A percentile compares a stretch with the other conserved stretches of the same genome.
Evolutionary conservation across 2,797 vertebrate genomes (phyloP).

Genomic region (Dryobates pubescens): DNA sequence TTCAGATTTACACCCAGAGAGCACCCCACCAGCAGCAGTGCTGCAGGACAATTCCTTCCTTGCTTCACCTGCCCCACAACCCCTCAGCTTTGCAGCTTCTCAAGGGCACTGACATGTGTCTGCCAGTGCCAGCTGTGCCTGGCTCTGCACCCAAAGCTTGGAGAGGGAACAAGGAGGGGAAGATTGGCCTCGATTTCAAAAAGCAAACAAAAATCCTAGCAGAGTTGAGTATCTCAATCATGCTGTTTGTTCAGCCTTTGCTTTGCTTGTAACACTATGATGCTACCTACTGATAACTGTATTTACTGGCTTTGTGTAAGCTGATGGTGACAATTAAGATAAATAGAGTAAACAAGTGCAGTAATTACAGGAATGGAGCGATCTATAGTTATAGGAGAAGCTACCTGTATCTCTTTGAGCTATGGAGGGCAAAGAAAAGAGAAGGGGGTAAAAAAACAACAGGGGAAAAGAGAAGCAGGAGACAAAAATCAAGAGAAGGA

Average conservation of each 20-base stretch:
- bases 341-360: slow-evolving; percentile 25
- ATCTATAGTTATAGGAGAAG: background rate
- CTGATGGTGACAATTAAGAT: slow-evolving; percentile 52
- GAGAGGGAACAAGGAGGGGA: background rate
- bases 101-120: rapidly evolving
- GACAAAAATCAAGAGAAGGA: background rate
- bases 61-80: background rate
- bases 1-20: rapidly evolving
- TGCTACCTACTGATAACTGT: slow-evolving; percentile 21
- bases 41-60: background rate
- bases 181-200: background rate
- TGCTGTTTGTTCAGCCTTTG: slow-evolving; percentile 29
- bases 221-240: background rate
- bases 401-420: background rate
- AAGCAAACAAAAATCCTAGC: slow-evolving; percentile 25
- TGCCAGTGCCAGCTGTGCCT: background rate
- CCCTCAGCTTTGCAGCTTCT: background rate
- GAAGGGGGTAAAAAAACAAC: too few relatives aligned
- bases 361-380: background rate
- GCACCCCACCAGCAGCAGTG: background rate
- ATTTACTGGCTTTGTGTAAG: background rate
- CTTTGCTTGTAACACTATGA: background rate
- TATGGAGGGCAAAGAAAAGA: background rate
- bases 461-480: background rate
- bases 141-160: background rate